Conservation (phyloP, 2,888 invertebrate genomes). For the Pristionchus exspectatus region DNA sequence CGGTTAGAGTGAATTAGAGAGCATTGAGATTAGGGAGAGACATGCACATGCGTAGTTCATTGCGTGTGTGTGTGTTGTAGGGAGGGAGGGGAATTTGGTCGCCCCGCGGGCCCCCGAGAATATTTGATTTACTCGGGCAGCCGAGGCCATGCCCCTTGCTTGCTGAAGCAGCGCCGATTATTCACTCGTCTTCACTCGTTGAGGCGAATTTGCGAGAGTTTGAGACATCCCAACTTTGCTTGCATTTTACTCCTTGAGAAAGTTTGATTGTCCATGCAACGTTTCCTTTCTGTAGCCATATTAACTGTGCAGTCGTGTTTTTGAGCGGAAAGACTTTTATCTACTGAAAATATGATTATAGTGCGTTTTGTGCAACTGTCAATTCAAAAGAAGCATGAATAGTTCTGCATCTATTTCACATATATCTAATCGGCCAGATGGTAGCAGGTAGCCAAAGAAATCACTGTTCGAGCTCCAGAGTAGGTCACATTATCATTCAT, state of each 20-base stretch:
- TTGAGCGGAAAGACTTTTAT: no score
- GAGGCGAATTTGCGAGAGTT: no score
- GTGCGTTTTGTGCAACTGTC: no score
- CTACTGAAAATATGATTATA: no score
- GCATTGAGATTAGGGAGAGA: no score
- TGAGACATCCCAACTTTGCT: neutral
- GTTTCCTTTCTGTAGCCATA: neutral
- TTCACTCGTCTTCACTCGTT: neutral
- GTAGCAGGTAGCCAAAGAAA: no score
- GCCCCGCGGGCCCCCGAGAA: neutral
- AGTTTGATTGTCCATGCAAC: neutral
- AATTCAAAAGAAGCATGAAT: no score
- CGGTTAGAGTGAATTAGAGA: neutral
- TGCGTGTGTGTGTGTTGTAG: neutral
- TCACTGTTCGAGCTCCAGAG: neutral
- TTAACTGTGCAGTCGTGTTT: no score
- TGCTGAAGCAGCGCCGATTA: neutral
- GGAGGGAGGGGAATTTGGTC: neutral
- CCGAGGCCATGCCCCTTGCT: neutral
- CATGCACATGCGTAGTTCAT: neutral
- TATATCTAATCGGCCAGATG: no score
- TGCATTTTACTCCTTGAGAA: neutral
- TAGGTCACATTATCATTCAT: neutral
- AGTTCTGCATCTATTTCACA: no score
- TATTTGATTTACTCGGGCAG: constrained; percentile 5